These are phyloP conservation scores for Latrodectus elegans DNA, from an alignment of 2,888 invertebrate genomes.

Conservation along the genomic window DNA sequence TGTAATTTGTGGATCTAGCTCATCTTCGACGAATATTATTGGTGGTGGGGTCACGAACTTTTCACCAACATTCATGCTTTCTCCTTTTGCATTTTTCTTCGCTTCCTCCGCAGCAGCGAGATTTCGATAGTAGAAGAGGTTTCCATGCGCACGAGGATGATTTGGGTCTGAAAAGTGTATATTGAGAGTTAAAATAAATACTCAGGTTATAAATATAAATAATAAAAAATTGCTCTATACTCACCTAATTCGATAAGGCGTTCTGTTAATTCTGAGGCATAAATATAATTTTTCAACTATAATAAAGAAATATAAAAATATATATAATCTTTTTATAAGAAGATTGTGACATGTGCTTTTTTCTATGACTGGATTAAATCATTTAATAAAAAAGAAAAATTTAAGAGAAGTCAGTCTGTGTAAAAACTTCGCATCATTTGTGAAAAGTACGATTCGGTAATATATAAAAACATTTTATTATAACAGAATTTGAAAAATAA, in stretches of 20 bases:
- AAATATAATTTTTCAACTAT: not conserved
- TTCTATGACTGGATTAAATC: no score
- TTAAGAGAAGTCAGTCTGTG: no score
- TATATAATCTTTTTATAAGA: not conserved
- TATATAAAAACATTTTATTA: no score
- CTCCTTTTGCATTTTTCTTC: slow-evolving; percentile 77
- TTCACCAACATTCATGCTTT: slow-evolving; percentile 72
- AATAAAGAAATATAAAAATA: not conserved
- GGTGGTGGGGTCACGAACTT: slow-evolving; percentile 73
- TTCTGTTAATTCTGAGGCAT: not conserved
- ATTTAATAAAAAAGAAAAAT: no score
- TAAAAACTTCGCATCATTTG: no score
- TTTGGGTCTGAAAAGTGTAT: slow-evolving; percentile 78
- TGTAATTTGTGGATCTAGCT: slow-evolving; percentile 74
- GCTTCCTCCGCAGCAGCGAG: slow-evolving; percentile 78
- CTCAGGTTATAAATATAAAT: no score
- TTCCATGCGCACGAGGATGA: slow-evolving; percentile 90
- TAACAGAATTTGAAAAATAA: no score
- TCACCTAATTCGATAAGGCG: not conserved
- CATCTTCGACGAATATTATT: not conserved
- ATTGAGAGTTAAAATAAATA: not conserved
- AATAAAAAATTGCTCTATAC: not conserved
- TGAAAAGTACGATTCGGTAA: no score
- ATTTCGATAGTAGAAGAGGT: slow-evolving; percentile 88
- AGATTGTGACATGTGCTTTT: no score